A percentile compares a stretch with the other conserved stretches of the same genome.
phyloP scores from a whole-genome alignment of 2,797 vertebrate species.

The Sciurus carolinensis region DNA sequence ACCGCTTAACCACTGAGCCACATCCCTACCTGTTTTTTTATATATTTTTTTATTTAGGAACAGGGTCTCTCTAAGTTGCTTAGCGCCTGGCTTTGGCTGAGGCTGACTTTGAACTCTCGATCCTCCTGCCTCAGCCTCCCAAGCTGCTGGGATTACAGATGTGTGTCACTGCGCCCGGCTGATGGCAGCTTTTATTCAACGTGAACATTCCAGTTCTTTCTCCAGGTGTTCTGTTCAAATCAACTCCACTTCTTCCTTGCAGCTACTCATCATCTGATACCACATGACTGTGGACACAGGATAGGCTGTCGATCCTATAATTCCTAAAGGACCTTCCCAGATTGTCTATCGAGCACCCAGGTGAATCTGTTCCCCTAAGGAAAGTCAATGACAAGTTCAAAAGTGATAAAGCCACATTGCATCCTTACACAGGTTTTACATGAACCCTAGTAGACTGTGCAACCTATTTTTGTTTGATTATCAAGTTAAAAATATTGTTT shows the following conservation, averaged over 20 bases:
- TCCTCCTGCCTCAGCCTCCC: too few species aligned
- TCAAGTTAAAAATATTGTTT: constrained; percentile 17
- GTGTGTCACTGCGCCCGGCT: too few species aligned
- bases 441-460: background rate
- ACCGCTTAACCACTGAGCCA: too few species aligned
- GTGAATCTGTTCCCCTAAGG: background rate
- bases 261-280: background rate
- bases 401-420: background rate
- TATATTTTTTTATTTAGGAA: too few species aligned
- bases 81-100: too few species aligned
- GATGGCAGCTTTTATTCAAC: background rate
- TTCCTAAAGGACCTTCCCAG: background rate
- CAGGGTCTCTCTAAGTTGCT: too few species aligned
- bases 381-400: background rate
- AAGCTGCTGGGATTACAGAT: too few species aligned
- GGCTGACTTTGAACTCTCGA: too few species aligned
- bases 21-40: too few species aligned
- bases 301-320: background rate
- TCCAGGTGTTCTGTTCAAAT: background rate
- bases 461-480: constrained; percentile 37
- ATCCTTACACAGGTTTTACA: background rate
- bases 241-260: background rate
- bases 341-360: background rate
- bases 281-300: background rate
- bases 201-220: background rate